A percentile compares a stretch with the other conserved stretches of the same genome.
Conservation (phyloP, 2,888 invertebrate species). For the Drosophila gaucha region DNA sequence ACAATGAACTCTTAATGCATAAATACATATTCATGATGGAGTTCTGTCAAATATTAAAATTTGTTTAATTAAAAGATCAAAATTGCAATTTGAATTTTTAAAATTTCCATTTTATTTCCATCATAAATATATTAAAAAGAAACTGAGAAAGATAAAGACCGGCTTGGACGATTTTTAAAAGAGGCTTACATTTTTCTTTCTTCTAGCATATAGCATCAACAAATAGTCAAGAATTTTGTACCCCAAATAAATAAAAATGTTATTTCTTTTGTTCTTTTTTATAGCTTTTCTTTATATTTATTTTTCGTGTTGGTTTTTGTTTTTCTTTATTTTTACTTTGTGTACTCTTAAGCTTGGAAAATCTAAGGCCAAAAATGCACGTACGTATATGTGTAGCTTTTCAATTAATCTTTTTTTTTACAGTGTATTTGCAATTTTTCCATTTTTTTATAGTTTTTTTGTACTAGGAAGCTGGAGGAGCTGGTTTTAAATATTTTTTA, state of each 20-base stretch:
- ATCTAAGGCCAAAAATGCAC: conserved; percentile 76
- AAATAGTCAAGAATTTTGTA: not conserved
- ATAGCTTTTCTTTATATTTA: conserved; percentile 67
- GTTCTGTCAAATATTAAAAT: conserved; percentile 36
- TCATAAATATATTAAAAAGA: conserved; percentile 5
- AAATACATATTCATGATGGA: conserved; percentile 67
- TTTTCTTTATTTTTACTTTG: conserved; percentile 47
- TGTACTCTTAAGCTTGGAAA: conserved; percentile 69
- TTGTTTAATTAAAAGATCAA: conserved; percentile 58
- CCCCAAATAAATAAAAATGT: not conserved
- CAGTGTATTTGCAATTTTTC: conserved; percentile 51
- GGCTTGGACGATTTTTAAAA: too few species aligned
- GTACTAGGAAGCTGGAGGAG: conserved; percentile 72
- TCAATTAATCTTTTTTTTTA: conserved; percentile 50
- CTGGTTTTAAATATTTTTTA: not conserved
- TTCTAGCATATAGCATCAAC: conserved; percentile 9
- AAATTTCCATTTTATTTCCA: conserved; percentile 30
- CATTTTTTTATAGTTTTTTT: conserved; percentile 50
- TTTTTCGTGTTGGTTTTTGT: conserved; percentile 45
- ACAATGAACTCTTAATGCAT: conserved; percentile 23
- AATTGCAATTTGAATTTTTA: conserved; percentile 61
- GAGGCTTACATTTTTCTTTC: not conserved
- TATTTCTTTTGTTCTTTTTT: conserved; percentile 25
- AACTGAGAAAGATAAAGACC: too few species aligned
- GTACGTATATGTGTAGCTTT: conserved; percentile 64